Evolutionary conservation across 2,888 invertebrate species (phyloP), one percentile per base, ranked within the genome.

Genomic region (Dasysyrphus tricinctus): DNA sequence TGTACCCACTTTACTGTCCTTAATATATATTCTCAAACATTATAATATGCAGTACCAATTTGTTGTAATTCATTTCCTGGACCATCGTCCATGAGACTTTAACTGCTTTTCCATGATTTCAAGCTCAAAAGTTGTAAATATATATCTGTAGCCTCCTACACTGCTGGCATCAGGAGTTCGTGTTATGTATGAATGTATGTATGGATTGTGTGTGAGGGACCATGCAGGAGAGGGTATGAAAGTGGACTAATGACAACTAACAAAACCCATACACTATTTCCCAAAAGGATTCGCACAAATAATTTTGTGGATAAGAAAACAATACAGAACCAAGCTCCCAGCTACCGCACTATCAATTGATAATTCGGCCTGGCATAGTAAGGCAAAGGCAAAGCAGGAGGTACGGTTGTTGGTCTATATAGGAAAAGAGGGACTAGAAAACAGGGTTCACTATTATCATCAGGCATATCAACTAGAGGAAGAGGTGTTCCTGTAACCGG

Each of bases 301-400:
- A 82, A 86, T 86, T 86, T 82, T 86, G 86, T 86, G 86, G 86
- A 86, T 86, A 86, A 86, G 86, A 86, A 86, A 86, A 81, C 86
- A 86, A 86, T 82, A 86, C 82, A 78, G 70, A 57, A 59, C 63
- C 70, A 72, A 75, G 65, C 86, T 75, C 47, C 47, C 70, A 69
- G 81, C 56, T 69, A 74, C 73, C 81, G 76, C 78, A 82, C 82
- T 86, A 86, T 86, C 86, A 86, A 86, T 86, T 86, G 86, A 86
- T 82, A 70, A 86, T 82, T 79, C 59, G 49, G 63, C 49, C 47
- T 67, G 76, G 56, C 12, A 67, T 57, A 29, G 29, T 39, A 5
- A 32, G 39, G 12, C 6, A 32, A 8, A 12, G 34, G 61, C 37
- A 51, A 5, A 34, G 61, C 34, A 49, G 63, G 12, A 49, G 67